phyloP scores from a whole-genome alignment of 1,140 invertebrate species.

The Thaumetopoea pityocampa region DNA sequence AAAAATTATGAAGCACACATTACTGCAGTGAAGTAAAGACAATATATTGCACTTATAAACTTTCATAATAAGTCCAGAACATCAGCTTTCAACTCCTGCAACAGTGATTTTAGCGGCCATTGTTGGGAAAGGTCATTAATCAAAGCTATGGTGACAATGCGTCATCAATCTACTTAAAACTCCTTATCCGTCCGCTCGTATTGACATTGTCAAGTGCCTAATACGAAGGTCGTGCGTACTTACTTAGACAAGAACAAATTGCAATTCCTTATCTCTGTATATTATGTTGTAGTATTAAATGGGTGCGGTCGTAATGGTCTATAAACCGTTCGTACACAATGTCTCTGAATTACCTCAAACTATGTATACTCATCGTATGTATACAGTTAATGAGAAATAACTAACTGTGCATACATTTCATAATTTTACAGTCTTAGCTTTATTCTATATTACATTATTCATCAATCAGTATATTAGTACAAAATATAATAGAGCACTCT shows the following conservation, averaged over 20 bases:
- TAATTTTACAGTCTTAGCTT: background rate
- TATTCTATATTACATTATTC: background rate
- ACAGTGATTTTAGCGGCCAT: too few relatives aligned
- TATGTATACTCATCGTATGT: background rate
- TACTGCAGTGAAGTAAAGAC: too few relatives aligned
- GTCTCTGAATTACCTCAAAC: conserved; percentile 1
- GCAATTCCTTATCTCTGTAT: background rate
- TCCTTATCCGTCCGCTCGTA: conserved; percentile 19
- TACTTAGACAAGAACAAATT: background rate
- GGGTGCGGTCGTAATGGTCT: background rate
- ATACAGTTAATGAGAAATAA: background rate
- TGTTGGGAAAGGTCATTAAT: conserved; percentile 35
- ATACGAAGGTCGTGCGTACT: conserved; percentile 3
- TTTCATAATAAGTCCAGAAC: background rate
- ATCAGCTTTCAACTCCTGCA: background rate
- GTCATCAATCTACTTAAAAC: conserved; percentile 45
- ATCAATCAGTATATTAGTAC: background rate
- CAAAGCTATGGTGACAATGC: conserved; percentile 40
- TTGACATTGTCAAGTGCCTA: conserved; percentile 24
- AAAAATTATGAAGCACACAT: too few relatives aligned
- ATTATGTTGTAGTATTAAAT: background rate
- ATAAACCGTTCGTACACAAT: background rate
- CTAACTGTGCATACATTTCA: background rate
- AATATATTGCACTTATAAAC: too few relatives aligned
- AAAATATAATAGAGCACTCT: background rate